These are phyloP conservation scores for Theristicus caerulescens DNA, from an alignment of 2,113 vertebrate genomes.

Conservation along the genomic window DNA sequence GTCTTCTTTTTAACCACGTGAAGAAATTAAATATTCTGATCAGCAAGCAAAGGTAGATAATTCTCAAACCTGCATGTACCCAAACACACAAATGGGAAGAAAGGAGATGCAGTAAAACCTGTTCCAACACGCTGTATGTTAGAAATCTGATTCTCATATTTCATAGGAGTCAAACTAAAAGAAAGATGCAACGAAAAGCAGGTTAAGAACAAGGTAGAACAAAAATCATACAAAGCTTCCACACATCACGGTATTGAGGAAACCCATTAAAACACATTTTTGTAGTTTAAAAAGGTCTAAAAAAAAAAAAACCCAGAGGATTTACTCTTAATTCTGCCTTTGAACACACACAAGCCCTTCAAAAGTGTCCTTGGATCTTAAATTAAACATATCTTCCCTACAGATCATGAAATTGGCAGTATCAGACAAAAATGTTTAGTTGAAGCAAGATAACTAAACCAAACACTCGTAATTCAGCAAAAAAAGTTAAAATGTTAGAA, in stretches of 20 bases:
- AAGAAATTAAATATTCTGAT: background rate
- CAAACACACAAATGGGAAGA: background rate
- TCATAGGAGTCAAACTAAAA: background rate
- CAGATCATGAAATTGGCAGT: background rate
- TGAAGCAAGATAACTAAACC: background rate
- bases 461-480: background rate
- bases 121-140: background rate
- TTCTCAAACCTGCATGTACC: background rate
- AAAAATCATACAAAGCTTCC: background rate
- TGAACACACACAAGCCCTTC: background rate
- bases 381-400: background rate
- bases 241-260: background rate
- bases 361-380: background rate
- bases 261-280: background rate
- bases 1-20: background rate
- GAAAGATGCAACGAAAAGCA: background rate
- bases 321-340: background rate
- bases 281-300: background rate
- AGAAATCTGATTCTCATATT: background rate
- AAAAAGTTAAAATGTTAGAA: background rate
- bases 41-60: background rate
- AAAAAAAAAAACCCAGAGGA: background rate
- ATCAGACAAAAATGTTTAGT: background rate
- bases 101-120: constrained; percentile 29
- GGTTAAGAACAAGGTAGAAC: background rate